A percentile compares a stretch with the other conserved stretches of the same genome.
Conservation (phyloP, 1,140 invertebrate genomes). For the Drosophila ironensis region DNA sequence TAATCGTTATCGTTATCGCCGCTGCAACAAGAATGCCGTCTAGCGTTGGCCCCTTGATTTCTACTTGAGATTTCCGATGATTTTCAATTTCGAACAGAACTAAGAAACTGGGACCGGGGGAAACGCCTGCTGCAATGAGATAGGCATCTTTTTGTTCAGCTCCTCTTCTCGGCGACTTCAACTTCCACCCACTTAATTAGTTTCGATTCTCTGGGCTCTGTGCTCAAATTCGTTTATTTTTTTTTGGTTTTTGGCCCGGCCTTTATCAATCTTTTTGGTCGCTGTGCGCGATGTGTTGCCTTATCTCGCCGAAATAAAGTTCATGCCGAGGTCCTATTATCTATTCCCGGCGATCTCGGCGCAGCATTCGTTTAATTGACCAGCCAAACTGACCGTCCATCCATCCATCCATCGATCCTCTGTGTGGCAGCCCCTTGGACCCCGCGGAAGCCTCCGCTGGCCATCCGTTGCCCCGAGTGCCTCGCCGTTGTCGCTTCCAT, state of each 20-base stretch:
- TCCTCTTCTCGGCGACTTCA: not conserved
- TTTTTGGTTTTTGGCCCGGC: not conserved
- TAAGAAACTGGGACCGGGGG: not conserved
- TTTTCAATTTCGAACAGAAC: conserved; percentile 44
- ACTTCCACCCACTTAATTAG: conserved; percentile 70
- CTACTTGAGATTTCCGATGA: conserved; percentile 50
- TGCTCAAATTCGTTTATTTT: conserved; percentile 43
- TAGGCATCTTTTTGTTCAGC: conserved; percentile 35
- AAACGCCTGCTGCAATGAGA: conserved; percentile 35
- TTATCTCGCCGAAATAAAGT: conserved; percentile 67
- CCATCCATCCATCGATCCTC: conserved; percentile 47
- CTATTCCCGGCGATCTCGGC: conserved; percentile 67
- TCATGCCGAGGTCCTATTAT: conserved; percentile 73
- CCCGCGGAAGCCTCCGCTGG: not conserved
- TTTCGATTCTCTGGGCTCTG: conserved; percentile 10
- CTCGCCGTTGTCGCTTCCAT: conserved; percentile 40
- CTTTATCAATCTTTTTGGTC: conserved; percentile 67
- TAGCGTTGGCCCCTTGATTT: conserved; percentile 20
- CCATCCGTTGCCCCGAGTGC: conserved; percentile 25
- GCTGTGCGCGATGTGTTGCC: conserved; percentile 20
- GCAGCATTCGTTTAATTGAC: conserved; percentile 69
- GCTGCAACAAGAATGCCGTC: conserved; percentile 16
- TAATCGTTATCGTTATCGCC: conserved; percentile 64
- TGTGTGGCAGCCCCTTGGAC: not conserved
- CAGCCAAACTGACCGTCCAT: conserved; percentile 38